Evolutionary conservation across 2,888 invertebrate genomes (phyloP).

Genomic region (Helicoverpa assulta): DNA sequence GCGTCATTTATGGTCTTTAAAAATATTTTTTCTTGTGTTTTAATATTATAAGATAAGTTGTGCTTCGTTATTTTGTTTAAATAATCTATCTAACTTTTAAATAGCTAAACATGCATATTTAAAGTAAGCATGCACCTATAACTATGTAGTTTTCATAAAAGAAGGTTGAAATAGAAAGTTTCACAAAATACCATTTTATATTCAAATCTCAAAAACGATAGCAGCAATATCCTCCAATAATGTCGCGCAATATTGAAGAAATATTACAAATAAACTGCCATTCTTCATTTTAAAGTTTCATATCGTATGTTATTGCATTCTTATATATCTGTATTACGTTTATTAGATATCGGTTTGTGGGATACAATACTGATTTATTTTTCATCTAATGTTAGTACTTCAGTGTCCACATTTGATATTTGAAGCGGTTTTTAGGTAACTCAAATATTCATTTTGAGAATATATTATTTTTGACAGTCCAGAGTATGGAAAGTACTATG

Average conservation of each 20-base stretch:
- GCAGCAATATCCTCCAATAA: conserved; percentile 42
- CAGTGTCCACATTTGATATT: no score
- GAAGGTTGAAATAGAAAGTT: neutral
- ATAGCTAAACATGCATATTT: neutral
- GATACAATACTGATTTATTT: no score
- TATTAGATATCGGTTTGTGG: no score
- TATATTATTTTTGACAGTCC: no score
- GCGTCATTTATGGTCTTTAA: conserved; percentile 35
- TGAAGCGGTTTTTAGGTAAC: no score
- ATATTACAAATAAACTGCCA: conserved; percentile 44
- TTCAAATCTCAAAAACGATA: conserved; percentile 14
- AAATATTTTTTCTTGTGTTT: no score
- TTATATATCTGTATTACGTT: conserved; percentile 7
- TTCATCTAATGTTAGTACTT: no score
- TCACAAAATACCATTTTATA: conserved; percentile 10
- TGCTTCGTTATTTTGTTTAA: no score
- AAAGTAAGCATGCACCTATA: neutral
- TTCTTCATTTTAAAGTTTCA: conserved; percentile 15
- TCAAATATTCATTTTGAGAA: no score
- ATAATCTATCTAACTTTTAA: no score
- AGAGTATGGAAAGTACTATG: no score
- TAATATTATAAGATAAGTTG: no score
- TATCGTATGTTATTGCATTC: conserved; percentile 40
- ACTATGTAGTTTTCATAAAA: neutral
- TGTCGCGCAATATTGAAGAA: conserved; percentile 37